A percentile compares a stretch with the other conserved stretches of the same genome.
These are phyloP conservation scores for Ciconia stormi DNA, from an alignment of 2,113 vertebrate species.

Conservation along the genomic window DNA sequence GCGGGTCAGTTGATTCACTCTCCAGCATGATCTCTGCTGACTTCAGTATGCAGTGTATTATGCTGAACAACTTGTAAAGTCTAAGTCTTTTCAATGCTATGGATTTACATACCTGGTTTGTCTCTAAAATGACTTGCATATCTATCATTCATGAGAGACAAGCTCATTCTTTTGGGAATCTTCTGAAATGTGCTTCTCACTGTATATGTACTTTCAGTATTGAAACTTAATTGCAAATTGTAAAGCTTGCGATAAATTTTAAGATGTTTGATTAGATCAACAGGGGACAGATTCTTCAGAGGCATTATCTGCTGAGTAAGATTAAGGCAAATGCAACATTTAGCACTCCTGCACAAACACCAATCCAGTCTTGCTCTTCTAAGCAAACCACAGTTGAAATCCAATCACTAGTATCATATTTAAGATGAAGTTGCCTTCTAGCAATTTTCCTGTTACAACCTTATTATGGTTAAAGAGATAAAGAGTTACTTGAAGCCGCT, in stretches of 20 bases:
- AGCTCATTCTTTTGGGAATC: neutral
- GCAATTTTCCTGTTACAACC: neutral
- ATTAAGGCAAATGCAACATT: neutral
- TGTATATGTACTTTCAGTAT: neutral
- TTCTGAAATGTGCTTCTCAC: neutral
- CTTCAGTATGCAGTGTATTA: neutral
- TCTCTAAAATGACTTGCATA: neutral
- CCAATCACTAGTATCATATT: neutral
- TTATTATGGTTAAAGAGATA: neutral
- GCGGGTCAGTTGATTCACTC: neutral
- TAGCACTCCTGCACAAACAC: neutral
- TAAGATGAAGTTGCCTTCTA: neutral
- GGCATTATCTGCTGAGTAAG: neutral
- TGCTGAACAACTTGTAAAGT: neutral
- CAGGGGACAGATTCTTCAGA: neutral
- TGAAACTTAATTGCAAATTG: neutral
- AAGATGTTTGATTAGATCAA: neutral
- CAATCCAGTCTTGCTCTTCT: neutral
- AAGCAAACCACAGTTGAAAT: neutral
- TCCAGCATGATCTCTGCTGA: neutral
- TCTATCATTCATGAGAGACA: neutral
- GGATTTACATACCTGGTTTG: neutral
- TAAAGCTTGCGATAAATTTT: neutral
- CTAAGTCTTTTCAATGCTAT: neutral
- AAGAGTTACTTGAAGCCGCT: neutral